These are phyloP conservation scores for Tapirus terrestris DNA, from an alignment of 2,113 vertebrate species.

Conservation along the genomic window DNA sequence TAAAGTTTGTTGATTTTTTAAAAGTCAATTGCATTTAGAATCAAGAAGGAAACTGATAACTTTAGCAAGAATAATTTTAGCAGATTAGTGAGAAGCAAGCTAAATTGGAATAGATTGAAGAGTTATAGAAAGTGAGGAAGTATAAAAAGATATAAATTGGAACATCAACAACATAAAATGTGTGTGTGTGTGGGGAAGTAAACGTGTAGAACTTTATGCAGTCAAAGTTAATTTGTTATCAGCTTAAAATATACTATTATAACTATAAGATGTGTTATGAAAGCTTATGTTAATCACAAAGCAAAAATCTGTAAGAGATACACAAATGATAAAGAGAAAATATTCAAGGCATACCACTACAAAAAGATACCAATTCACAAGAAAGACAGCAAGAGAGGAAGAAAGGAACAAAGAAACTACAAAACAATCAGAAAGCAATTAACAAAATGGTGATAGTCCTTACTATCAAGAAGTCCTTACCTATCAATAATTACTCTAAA, in stretches of 20 bases:
- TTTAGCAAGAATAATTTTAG: background rate
- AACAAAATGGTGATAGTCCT: background rate
- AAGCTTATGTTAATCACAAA: background rate
- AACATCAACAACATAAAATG: background rate
- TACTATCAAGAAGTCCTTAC: background rate
- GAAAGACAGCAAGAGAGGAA: background rate
- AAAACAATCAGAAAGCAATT: background rate
- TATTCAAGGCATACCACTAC: background rate
- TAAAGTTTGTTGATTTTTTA: background rate
- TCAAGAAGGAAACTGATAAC: conserved; percentile 22
- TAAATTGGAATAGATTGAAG: background rate
- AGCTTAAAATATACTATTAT: background rate
- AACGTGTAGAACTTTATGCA: background rate
- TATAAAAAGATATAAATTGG: background rate
- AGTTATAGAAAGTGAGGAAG: background rate
- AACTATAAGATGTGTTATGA: background rate
- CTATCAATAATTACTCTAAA: background rate
- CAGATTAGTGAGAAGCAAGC: background rate
- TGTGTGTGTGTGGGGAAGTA: background rate
- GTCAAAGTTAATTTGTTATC: background rate
- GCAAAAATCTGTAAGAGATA: background rate
- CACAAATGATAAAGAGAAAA: background rate
- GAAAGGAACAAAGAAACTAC: background rate
- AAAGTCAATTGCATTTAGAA: background rate
- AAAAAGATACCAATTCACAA: background rate